A percentile compares a stretch with the other conserved stretches of the same genome.
Conservation (phyloP, 2,888 invertebrate genomes). For the Diploptera punctata region DNA sequence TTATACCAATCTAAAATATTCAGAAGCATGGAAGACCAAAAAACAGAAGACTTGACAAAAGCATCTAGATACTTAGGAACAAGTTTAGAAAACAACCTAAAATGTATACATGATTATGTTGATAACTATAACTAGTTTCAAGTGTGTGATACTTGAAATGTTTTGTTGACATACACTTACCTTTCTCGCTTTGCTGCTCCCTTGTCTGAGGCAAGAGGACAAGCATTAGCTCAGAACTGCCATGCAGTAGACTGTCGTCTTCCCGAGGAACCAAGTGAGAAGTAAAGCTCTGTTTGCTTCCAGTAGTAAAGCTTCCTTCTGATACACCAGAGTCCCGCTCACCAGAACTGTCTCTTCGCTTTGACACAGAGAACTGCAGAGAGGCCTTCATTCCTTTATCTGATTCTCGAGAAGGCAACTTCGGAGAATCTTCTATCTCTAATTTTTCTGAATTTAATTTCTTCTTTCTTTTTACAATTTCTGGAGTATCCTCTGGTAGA, state of each 20-base stretch:
- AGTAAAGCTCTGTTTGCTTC: slow-evolving; percentile 10
- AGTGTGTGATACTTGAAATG: too few species aligned
- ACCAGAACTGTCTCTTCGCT: slow-evolving; percentile 6
- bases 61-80: too few species aligned
- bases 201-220: slow-evolving; percentile 59
- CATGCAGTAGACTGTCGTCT: slow-evolving; percentile 59
- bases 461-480: neutral
- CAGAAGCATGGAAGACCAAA: too few species aligned
- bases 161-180: too few species aligned
- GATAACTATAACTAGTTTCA: too few species aligned
- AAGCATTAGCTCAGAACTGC: slow-evolving; percentile 83
- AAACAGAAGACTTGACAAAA: too few species aligned
- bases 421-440: neutral
- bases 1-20: too few species aligned
- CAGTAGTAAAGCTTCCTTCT: neutral
- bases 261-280: slow-evolving; percentile 33
- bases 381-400: neutral
- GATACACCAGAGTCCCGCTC: slow-evolving; percentile 26
- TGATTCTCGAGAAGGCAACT: neutral
- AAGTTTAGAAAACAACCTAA: too few species aligned
- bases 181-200: slow-evolving; percentile 31
- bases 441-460: neutral
- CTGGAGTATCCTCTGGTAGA: neutral
- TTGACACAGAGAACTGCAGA: neutral
- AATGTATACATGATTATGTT: too few species aligned